A percentile compares a stretch with the other conserved stretches of the same genome.
These are phyloP conservation scores for Drepana falcataria DNA, from an alignment of 2,888 invertebrate species.

Conservation along the genomic window DNA sequence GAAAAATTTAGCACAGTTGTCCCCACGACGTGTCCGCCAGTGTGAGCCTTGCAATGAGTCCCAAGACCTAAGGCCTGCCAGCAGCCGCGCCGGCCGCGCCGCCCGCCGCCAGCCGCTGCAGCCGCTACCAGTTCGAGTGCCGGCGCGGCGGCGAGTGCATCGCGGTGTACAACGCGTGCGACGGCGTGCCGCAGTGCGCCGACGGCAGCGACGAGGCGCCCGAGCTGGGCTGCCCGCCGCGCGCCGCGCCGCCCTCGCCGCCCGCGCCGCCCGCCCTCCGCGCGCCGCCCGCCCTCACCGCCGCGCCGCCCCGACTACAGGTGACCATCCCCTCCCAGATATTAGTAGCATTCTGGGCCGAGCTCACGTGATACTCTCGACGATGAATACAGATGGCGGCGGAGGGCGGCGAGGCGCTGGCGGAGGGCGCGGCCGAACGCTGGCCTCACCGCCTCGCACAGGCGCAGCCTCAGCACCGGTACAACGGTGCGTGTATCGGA, in stretches of 20 bases:
- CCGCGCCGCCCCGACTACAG: conserved; percentile 5
- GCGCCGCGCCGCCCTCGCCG: conserved; percentile 42
- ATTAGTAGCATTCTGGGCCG: no score
- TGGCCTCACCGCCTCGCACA: conserved; percentile 69
- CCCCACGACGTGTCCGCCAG: no score
- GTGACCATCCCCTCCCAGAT: no score
- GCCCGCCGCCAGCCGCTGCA: conserved; percentile 79
- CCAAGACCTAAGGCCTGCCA: no score
- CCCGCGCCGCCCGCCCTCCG: conserved; percentile 9
- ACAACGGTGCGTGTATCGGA: conserved; percentile 26
- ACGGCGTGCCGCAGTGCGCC: conserved; percentile 94
- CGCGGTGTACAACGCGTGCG: conserved; percentile 96
- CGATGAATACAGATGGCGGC: conserved; percentile 8
- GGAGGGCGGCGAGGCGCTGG: conserved; percentile 20
- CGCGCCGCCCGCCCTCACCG: background rate
- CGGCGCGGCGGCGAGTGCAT: conserved; percentile 92
- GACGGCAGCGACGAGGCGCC: conserved; percentile 95
- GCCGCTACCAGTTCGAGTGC: conserved; percentile 93
- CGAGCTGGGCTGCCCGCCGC: conserved; percentile 85
- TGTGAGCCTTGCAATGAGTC: no score
- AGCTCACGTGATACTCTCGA: no score
- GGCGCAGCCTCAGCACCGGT: conserved; percentile 55
- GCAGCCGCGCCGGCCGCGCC: conserved; percentile 33
- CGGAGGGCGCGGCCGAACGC: conserved; percentile 27
- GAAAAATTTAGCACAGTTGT: no score